phyloP scores from a whole-genome alignment of 2,113 vertebrate species.

The Cercocebus atys region DNA sequence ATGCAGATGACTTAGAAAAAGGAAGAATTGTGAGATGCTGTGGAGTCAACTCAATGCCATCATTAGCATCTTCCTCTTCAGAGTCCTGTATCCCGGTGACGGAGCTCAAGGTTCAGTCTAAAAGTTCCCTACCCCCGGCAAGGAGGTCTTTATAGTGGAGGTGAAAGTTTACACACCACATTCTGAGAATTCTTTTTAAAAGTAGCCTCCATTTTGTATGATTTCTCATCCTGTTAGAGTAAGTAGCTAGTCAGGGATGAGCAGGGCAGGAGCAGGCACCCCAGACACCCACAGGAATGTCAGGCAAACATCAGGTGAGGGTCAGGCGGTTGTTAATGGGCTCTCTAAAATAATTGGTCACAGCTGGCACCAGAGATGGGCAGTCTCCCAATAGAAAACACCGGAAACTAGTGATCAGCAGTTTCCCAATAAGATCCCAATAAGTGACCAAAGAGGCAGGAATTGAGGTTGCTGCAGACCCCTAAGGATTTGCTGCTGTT shows the following conservation, averaged over 20 bases:
- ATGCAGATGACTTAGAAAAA: not conserved
- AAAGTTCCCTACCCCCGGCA: not conserved
- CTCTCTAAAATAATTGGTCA: too few species aligned
- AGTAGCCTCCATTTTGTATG: not conserved
- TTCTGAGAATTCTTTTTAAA: not conserved
- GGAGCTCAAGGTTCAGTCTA: not conserved
- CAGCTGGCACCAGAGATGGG: too few species aligned
- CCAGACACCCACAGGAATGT: too few species aligned
- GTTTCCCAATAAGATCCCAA: too few species aligned
- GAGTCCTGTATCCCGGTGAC: not conserved
- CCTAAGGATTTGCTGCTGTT: fast-evolving
- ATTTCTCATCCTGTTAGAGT: not conserved
- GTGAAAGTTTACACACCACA: not conserved
- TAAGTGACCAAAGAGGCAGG: too few species aligned
- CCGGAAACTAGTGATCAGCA: too few species aligned
- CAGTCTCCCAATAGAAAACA: too few species aligned
- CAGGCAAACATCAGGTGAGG: too few species aligned
- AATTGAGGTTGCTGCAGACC: too few species aligned
- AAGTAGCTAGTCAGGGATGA: too few species aligned
- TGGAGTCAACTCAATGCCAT: not conserved
- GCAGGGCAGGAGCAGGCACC: too few species aligned
- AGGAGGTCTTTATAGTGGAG: not conserved
- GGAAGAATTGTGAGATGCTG: not conserved
- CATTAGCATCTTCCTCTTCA: not conserved
- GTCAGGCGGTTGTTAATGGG: too few species aligned